These are phyloP conservation scores for Lepeophtheirus salmonis DNA, from an alignment of 1,140 invertebrate genomes.

Conservation along the genomic window DNA sequence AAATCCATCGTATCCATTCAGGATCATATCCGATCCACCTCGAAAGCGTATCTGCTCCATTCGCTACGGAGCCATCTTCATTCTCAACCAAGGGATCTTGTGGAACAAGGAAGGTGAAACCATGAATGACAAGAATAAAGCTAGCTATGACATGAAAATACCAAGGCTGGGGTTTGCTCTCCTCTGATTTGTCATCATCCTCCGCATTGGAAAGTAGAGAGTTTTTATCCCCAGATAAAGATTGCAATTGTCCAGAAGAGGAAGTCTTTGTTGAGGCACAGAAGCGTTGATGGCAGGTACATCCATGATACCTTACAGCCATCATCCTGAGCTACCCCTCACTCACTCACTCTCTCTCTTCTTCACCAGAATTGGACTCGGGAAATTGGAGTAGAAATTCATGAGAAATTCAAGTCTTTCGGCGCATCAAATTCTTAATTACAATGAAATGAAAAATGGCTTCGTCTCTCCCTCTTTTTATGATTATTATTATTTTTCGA, in stretches of 20 bases:
- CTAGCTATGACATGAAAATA: constrained; percentile 12
- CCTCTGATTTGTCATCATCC: not conserved
- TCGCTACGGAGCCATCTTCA: not conserved
- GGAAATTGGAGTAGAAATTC: too few species aligned
- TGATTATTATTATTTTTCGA: too few species aligned
- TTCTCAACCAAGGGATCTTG: constrained; percentile 1
- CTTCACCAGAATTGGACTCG: too few species aligned
- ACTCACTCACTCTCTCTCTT: too few species aligned
- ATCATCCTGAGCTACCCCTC: constrained; percentile 10
- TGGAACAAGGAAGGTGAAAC: constrained; percentile 13
- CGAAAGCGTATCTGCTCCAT: not conserved
- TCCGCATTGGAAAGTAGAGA: not conserved
- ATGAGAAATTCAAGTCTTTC: too few species aligned
- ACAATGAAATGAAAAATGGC: too few species aligned
- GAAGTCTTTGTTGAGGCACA: not conserved
- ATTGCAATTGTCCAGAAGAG: not conserved
- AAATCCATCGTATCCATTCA: constrained; percentile 6
- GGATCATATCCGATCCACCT: constrained; percentile 7
- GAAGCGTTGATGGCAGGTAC: constrained; percentile 12
- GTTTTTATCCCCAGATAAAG: too few species aligned
- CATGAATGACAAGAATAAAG: constrained; percentile 12
- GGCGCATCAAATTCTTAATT: too few species aligned
- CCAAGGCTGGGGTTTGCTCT: constrained; percentile 12
- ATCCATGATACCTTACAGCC: constrained; percentile 12
- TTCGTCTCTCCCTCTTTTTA: too few species aligned